Conservation (phyloP, 2,113 vertebrate genomes). For the Garra rufa region DNA sequence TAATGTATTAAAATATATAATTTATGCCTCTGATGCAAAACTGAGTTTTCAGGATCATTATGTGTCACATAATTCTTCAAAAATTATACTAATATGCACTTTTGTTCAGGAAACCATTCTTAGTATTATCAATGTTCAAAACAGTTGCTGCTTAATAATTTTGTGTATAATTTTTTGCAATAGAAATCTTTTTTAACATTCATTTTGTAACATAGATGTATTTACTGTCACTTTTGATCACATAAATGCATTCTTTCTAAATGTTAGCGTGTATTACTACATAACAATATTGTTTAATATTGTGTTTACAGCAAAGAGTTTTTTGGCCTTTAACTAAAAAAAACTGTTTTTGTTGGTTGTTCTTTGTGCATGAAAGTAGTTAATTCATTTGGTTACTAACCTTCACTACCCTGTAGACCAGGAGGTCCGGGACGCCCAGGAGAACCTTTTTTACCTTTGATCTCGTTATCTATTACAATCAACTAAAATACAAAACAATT, state of each 20-base stretch:
- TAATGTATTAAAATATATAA: neutral
- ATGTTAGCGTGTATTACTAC: neutral
- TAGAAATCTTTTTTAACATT: neutral
- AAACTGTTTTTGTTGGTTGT: neutral
- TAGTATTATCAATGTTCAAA: neutral
- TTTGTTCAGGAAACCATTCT: neutral
- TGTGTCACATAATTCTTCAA: neutral
- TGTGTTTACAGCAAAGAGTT: neutral
- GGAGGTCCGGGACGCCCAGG: constrained; percentile 56
- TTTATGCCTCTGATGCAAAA: neutral
- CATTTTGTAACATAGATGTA: neutral
- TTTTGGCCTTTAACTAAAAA: neutral
- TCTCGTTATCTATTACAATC: neutral
- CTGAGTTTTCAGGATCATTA: neutral
- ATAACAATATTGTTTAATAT: neutral
- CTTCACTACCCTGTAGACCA: constrained; percentile 67
- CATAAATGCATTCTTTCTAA: neutral
- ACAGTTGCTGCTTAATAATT: neutral
- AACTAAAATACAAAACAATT: constrained; percentile 9
- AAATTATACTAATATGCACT: neutral
- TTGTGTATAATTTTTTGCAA: neutral
- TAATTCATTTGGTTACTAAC: constrained; percentile 54
- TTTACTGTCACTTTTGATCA: neutral
- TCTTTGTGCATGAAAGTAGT: neutral
- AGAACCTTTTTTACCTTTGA: constrained; percentile 55